Evolutionary conservation across 2,113 vertebrate species (phyloP), one percentile per base, ranked within the genome.

Genomic region (Silurus asotus): DNA sequence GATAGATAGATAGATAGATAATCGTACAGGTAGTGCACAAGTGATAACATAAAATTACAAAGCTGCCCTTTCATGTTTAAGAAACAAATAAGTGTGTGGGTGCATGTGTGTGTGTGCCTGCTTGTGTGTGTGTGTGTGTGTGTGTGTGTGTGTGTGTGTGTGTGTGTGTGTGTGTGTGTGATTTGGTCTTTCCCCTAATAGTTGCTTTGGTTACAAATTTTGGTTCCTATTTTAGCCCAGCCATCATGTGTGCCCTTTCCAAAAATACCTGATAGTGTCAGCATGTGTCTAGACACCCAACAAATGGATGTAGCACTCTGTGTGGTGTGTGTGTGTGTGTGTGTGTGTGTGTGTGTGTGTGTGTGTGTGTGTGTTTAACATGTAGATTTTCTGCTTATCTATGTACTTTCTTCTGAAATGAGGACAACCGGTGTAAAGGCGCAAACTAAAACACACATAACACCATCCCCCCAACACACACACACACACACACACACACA

Each of bases 261-360:
- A 0, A 56, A 84, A 75, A 84, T 45, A 75, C 37, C 5, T n/a
- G 37, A 19, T 17, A 4, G 49, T 67, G 48, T 53, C 62, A 59
- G 53, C 15, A n/a, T 53, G 23, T 77, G 58, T 84, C 83, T 84
- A 84, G 72, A 84, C 70, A 82, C 6, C 58, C 65, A 51, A 74
- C 56, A 81, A 65, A 82, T 82, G 61, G 48, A 15, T 53, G n/a
- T 19, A 53, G 17, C 13, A 58, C 15, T 81, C 20, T 9, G 25
- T 84, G 23, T 81, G 74, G 75, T 78, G 75, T 56, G 75, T 56
- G 53, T 78, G 53, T 77, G 75, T 77, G 51, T 77, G 53, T 56
- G 61, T 81, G 67, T 75, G 58, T 75, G 20, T 59, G 45, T 53
- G 64, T 53, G 62, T 62, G 75, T 86, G 70, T 79, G 23, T 51